A percentile compares a stretch with the other conserved stretches of the same genome.
phyloP scores from a whole-genome alignment of 2,888 invertebrate species.

The Ditula angustiorana region DNA sequence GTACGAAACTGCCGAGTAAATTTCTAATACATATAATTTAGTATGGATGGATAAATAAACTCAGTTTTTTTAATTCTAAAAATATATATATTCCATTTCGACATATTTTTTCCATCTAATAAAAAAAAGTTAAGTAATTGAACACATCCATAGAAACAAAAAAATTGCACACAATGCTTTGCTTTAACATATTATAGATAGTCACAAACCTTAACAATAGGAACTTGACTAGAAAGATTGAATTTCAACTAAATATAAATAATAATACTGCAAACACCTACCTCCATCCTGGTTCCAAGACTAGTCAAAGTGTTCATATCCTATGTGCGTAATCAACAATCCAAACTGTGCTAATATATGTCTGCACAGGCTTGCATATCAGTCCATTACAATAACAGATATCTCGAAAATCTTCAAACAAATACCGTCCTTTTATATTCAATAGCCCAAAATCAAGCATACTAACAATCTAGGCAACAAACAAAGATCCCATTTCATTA shows the following conservation, averaged over 20 bases:
- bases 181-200: slow-evolving; percentile 7
- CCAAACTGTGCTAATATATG: slow-evolving; percentile 29
- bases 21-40: background rate
- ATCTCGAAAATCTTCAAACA: background rate
- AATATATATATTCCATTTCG: slow-evolving; percentile 35
- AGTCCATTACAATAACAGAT: background rate
- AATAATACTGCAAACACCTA: slow-evolving; percentile 24
- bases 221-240: slow-evolving; percentile 25
- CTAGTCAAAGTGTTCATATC: background rate
- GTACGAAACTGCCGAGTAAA: background rate
- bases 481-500: background rate
- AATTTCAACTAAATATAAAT: slow-evolving; percentile 15
- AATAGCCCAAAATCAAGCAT: background rate
- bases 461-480: too few species aligned
- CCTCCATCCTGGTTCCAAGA: background rate
- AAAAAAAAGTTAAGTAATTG: slow-evolving; percentile 23
- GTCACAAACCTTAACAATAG: slow-evolving; percentile 16
- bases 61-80: background rate
- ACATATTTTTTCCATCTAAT: slow-evolving; percentile 16
- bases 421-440: background rate
- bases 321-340: slow-evolving; percentile 4
- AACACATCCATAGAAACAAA: slow-evolving; percentile 27
- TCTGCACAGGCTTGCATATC: background rate
- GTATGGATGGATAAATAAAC: slow-evolving; percentile 3
- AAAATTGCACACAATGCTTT: slow-evolving; percentile 1